A percentile compares a stretch with the other conserved stretches of the same genome.
Conservation (phyloP, 1,140 invertebrate genomes). For the Riptortus pedestris region DNA sequence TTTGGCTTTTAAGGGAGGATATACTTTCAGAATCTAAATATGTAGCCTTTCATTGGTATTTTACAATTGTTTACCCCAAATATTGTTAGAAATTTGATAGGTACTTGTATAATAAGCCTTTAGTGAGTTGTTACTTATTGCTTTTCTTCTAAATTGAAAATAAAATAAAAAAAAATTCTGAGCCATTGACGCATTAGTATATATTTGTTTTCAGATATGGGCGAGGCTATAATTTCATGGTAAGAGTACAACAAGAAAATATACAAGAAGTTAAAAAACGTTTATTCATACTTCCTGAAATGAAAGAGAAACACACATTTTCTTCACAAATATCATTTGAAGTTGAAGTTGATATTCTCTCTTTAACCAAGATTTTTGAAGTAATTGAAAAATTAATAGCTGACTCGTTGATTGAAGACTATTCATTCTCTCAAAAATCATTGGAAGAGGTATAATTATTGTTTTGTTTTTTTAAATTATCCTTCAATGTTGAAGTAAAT, state of each 20-base stretch:
- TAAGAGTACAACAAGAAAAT: neutral
- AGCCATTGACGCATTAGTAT: no score
- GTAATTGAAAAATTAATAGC: neutral
- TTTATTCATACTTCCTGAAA: neutral
- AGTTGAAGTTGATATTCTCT: neutral
- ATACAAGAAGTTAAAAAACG: neutral
- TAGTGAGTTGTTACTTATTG: no score
- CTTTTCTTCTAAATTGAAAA: no score
- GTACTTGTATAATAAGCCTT: no score
- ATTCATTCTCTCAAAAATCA: slow-evolving; percentile 11
- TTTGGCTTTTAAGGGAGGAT: no score
- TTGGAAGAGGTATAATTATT: slow-evolving; percentile 9
- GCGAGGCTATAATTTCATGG: neutral
- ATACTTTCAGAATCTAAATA: no score
- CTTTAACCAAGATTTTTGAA: neutral
- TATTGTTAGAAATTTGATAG: no score
- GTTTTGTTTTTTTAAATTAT: no score
- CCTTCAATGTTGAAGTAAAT: no score
- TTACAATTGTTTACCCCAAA: no score
- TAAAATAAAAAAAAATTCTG: no score
- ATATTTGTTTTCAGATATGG: neutral
- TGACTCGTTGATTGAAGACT: neutral
- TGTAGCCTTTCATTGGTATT: no score
- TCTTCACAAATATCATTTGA: neutral
- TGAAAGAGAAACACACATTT: neutral